A percentile compares a stretch with the other conserved stretches of the same genome.
phyloP scores from a whole-genome alignment of 2,797 vertebrate genomes.

The Thunnus albacares region DNA sequence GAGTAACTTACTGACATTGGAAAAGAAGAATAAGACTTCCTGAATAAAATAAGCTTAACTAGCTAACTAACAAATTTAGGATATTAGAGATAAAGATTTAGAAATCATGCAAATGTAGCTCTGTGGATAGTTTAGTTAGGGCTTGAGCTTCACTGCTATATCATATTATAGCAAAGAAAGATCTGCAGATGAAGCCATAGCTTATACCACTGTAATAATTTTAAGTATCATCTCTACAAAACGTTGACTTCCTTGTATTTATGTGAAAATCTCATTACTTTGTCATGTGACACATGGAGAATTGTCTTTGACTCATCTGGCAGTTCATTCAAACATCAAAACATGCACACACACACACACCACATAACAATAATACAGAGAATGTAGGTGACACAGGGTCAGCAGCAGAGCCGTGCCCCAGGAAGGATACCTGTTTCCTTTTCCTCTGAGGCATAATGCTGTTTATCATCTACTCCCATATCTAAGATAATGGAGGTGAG shows the following conservation, averaged over 20 bases:
- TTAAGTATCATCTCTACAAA: not conserved
- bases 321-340: too few relatives aligned
- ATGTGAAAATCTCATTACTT: not conserved
- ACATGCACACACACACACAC: too few relatives aligned
- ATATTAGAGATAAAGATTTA: not conserved
- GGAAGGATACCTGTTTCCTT: not conserved
- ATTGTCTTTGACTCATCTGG: too few relatives aligned
- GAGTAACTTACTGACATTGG: not conserved
- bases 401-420: too few relatives aligned
- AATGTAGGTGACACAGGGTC: not conserved
- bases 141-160: not conserved
- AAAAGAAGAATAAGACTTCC: not conserved
- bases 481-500: not conserved
- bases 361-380: too few relatives aligned
- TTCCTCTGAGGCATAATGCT: not conserved
- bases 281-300: not conserved
- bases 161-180: not conserved
- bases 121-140: not conserved
- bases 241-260: not conserved
- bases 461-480: not conserved
- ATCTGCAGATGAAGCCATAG: slow-evolving; percentile 8
- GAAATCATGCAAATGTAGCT: not conserved
- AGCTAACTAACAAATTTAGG: not conserved
- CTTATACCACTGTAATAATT: slow-evolving; percentile 3
- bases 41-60: not conserved